These are phyloP conservation scores for Numenius arquata DNA, from an alignment of 2,113 vertebrate species.

Conservation along the genomic window DNA sequence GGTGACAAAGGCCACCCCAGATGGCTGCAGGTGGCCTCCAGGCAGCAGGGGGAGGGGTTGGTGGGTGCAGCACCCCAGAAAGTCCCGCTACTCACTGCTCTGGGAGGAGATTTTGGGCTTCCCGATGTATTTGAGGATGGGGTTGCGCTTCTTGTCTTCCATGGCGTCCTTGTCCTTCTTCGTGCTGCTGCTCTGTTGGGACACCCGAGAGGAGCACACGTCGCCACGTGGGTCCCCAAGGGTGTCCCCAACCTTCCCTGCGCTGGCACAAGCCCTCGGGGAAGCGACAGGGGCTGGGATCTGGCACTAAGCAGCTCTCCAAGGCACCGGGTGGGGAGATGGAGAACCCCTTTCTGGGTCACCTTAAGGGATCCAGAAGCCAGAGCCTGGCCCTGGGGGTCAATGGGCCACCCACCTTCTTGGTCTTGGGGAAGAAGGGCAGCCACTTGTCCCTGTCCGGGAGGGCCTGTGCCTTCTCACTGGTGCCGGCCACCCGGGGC, in stretches of 20 bases:
- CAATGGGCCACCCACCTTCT: slow-evolving; percentile 77
- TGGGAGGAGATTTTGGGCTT: slow-evolving; percentile 88
- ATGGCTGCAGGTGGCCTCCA: background rate
- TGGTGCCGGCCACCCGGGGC: slow-evolving; percentile 66
- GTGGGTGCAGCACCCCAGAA: background rate
- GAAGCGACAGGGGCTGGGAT: background rate
- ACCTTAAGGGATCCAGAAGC: background rate
- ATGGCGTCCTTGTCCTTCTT: slow-evolving; percentile 84
- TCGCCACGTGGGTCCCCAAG: rapidly evolving
- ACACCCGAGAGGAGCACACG: background rate
- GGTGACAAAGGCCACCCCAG: background rate
- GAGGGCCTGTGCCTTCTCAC: slow-evolving; percentile 71
- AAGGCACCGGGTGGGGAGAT: rapidly evolving
- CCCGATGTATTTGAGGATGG: slow-evolving; percentile 93
- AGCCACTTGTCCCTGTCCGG: slow-evolving; percentile 94
- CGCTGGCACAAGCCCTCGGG: rapidly evolving
- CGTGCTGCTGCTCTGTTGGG: slow-evolving; percentile 79
- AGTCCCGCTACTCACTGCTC: slow-evolving; percentile 80
- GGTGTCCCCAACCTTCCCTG: rapidly evolving
- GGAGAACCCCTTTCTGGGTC: no score
- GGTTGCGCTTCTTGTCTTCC: slow-evolving; percentile 90
- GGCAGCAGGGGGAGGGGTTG: background rate
- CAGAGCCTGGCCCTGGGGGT: background rate
- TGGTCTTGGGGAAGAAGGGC: slow-evolving; percentile 88
- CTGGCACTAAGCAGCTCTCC: background rate